Conservation (phyloP, 2,888 invertebrate genomes). For the Pedicia rivosa region DNA sequence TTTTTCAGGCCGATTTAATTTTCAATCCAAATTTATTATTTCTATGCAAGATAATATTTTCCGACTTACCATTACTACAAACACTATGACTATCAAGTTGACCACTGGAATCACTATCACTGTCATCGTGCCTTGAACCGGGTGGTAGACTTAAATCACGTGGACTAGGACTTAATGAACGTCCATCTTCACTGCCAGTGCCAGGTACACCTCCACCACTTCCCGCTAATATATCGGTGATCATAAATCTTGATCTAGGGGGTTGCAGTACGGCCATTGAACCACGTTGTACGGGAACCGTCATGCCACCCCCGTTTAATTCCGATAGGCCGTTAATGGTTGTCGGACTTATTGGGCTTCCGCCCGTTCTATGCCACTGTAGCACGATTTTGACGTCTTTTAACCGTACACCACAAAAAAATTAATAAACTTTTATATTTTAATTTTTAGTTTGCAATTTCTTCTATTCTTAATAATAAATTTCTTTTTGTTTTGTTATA, state of each 20-base stretch:
- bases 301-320: conserved; percentile 25
- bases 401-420: too few species aligned
- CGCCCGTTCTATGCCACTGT: conserved; percentile 15
- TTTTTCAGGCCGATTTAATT: too few species aligned
- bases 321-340: conserved; percentile 12
- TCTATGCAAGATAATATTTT: neutral
- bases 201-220: conserved; percentile 32
- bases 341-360: conserved; percentile 13
- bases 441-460: too few species aligned
- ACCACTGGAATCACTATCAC: conserved; percentile 31
- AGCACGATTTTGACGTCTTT: conserved; percentile 15
- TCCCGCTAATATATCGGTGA: conserved; percentile 68
- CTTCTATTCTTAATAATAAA: too few species aligned
- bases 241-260: conserved; percentile 72
- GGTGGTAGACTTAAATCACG: conserved; percentile 18
- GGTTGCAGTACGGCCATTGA: conserved; percentile 44
- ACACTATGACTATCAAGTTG: conserved; percentile 20
- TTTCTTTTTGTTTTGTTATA: too few species aligned
- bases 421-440: too few species aligned
- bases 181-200: conserved; percentile 20
- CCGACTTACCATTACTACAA: conserved; percentile 17
- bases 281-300: conserved; percentile 31
- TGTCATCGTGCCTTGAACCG: conserved; percentile 26
- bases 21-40: too few species aligned
- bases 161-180: conserved; percentile 28